Percentiles rank a stretch among this genome's conserved stretches.
phyloP scores from a whole-genome alignment of 2,797 vertebrate genomes.

The Silurus aristotelis region DNA sequence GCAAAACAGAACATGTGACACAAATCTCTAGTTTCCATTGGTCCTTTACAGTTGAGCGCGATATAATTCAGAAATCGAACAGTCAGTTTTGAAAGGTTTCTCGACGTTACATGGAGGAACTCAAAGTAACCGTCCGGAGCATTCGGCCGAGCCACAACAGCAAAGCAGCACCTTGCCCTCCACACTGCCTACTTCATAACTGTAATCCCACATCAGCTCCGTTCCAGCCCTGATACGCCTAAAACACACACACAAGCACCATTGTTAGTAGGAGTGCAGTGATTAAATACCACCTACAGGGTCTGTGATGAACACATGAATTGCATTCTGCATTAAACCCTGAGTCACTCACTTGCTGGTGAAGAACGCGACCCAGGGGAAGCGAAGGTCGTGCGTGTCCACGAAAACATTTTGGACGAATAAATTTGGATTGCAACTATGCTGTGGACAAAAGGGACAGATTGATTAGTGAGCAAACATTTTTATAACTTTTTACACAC shows the following conservation, averaged over 20 bases:
- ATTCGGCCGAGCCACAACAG: constrained; percentile 82
- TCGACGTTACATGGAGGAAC: not conserved
- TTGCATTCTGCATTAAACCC: not conserved
- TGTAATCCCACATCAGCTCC: constrained; percentile 87
- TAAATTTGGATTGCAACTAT: constrained; percentile 87
- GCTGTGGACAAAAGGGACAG: constrained; percentile 65
- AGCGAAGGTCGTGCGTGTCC: constrained; percentile 85
- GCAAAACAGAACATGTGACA: too few relatives aligned
- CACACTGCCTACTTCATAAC: constrained; percentile 84
- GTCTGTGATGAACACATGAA: not conserved
- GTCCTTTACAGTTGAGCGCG: not conserved
- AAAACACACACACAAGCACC: not conserved
- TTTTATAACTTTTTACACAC: too few relatives aligned
- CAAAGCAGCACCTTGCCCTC: constrained; percentile 82
- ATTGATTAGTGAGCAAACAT: not conserved
- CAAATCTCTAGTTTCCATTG: not conserved
- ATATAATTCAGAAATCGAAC: not conserved
- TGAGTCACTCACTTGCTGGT: constrained; percentile 80
- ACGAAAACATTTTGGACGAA: constrained; percentile 90
- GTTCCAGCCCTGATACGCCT: constrained; percentile 83
- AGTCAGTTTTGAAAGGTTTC: not conserved
- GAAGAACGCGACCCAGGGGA: constrained; percentile 88
- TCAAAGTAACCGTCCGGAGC: constrained; percentile 79
- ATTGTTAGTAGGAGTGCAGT: not conserved
- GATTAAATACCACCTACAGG: not conserved